phyloP scores from a whole-genome alignment of 2,888 invertebrate genomes.

The Entomobrya multifasciata region DNA sequence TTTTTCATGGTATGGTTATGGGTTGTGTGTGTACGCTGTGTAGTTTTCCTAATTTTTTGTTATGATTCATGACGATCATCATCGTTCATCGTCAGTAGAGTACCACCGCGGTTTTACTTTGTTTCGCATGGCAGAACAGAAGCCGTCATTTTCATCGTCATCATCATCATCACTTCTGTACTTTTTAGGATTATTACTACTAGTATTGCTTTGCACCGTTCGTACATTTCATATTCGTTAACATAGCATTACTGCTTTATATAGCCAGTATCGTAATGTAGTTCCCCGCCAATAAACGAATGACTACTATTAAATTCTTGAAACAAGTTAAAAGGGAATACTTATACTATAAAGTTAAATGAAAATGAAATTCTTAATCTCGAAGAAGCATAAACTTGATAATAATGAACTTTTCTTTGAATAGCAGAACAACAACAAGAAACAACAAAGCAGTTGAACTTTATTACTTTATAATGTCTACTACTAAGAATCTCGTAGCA shows the following conservation, averaged over 20 bases:
- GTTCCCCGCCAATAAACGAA: slow-evolving; percentile 23
- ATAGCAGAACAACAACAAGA: not conserved
- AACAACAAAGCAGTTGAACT: slow-evolving; percentile 6
- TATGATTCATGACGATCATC: slow-evolving; percentile 45
- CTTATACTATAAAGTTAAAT: slow-evolving; percentile 24
- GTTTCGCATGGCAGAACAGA: slow-evolving; percentile 56
- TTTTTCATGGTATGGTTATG: slow-evolving; percentile 46
- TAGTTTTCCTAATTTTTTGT: slow-evolving; percentile 38
- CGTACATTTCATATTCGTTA: too few relatives aligned
- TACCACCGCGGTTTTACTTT: slow-evolving; percentile 44
- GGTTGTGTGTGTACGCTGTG: slow-evolving; percentile 26
- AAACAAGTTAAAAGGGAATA: not conserved
- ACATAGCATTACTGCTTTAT: too few relatives aligned
- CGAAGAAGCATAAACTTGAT: not conserved
- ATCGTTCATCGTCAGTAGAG: slow-evolving; percentile 15
- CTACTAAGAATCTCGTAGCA: too few relatives aligned
- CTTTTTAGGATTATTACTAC: too few relatives aligned
- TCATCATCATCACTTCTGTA: too few relatives aligned
- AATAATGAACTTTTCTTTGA: slow-evolving; percentile 1
- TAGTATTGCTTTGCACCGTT: too few relatives aligned
- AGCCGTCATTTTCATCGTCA: not conserved
- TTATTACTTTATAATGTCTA: not conserved
- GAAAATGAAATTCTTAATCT: slow-evolving; percentile 27
- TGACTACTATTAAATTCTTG: not conserved
- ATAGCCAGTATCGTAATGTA: too few relatives aligned